A percentile compares a stretch with the other conserved stretches of the same genome.
These are phyloP conservation scores for Scaptomyza cyrtandrae DNA, from an alignment of 2,888 invertebrate species.

Conservation along the genomic window DNA sequence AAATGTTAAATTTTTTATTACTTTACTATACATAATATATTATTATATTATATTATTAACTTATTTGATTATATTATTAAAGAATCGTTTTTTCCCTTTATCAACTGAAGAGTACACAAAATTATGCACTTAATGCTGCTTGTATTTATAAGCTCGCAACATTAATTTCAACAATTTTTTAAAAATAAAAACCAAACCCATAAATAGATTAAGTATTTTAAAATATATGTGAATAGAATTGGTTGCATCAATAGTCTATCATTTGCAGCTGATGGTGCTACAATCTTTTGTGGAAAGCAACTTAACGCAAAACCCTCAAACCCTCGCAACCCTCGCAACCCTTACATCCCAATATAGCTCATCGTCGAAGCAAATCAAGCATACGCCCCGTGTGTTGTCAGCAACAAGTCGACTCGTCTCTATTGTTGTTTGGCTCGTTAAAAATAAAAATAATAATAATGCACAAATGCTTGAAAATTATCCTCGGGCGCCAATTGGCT, in stretches of 20 bases:
- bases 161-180: background rate
- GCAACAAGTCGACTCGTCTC: conserved; percentile 61
- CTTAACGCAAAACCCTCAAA: conserved; percentile 18
- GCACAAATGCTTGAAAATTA: conserved; percentile 4
- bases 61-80: no score
- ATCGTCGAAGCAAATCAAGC: conserved; percentile 49
- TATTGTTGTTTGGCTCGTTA: conserved; percentile 8
- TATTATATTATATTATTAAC: no score
- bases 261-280: background rate
- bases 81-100: background rate
- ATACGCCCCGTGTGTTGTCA: conserved; percentile 62
- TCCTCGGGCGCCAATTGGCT: conserved; percentile 51
- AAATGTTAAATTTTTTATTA: no score
- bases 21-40: no score
- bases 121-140: background rate
- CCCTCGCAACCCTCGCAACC: background rate
- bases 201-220: conserved; percentile 40
- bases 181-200: background rate
- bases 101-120: background rate
- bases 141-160: background rate
- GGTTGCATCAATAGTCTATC: background rate
- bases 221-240: conserved; percentile 16
- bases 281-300: conserved; percentile 5
- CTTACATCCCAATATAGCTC: background rate
- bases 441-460: conserved; percentile 6